These are phyloP conservation scores for Neodontobutis hainanensis DNA, from an alignment of 2,113 vertebrate species.

Conservation along the genomic window DNA sequence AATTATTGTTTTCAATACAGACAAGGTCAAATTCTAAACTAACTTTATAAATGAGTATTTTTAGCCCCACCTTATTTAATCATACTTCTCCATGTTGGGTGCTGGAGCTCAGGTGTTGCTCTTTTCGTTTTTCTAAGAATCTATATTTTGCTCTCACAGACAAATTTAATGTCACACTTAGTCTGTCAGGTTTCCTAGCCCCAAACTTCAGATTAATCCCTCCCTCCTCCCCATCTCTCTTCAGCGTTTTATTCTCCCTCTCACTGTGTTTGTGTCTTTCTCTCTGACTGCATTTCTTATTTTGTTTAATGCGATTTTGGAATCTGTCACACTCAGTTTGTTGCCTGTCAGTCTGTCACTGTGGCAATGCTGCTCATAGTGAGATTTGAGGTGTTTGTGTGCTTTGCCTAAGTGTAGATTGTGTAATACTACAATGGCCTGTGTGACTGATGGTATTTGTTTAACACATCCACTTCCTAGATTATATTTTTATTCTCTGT, in stretches of 20 bases:
- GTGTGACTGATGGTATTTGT: constrained; percentile 61
- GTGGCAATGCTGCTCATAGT: constrained; percentile 45
- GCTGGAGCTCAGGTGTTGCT: constrained; percentile 64
- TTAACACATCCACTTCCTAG: constrained; percentile 52
- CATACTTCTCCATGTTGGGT: constrained; percentile 22
- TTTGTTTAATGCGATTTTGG: constrained; percentile 79
- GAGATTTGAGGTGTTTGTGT: constrained; percentile 62
- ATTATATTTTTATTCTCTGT: constrained; percentile 25
- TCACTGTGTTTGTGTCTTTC: constrained; percentile 49
- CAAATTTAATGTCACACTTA: constrained; percentile 76
- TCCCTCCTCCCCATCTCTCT: constrained; percentile 33
- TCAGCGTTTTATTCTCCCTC: constrained; percentile 28
- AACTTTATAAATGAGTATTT: neutral
- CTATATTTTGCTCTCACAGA: constrained; percentile 60
- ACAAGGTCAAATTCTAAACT: neutral
- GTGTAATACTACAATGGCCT: constrained; percentile 35
- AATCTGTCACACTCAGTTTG: constrained; percentile 78
- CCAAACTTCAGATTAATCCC: constrained; percentile 70
- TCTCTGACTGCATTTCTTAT: constrained; percentile 65
- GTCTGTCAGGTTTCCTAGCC: constrained; percentile 73
- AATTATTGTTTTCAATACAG: neutral
- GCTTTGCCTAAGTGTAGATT: constrained; percentile 57
- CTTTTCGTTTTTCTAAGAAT: constrained; percentile 4
- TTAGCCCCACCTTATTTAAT: constrained; percentile 48
- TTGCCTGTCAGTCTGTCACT: constrained; percentile 72